Evolutionary conservation across 2,888 invertebrate species (phyloP), one percentile per base, ranked within the genome.

Genomic region (Leucania comma): DNA sequence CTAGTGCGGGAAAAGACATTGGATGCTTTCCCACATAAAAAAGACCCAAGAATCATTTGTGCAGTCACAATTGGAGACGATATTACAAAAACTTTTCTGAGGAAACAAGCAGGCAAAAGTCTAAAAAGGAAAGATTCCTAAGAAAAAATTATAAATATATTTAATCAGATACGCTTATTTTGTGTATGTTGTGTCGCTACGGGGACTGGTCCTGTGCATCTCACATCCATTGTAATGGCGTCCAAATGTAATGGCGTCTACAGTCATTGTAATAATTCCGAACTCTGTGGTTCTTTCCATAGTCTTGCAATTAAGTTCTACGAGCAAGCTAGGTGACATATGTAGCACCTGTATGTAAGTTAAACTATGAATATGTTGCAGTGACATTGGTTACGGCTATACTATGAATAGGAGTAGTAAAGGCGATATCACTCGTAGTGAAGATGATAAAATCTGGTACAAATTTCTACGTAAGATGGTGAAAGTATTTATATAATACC

Each of bases 281-380:
- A 3, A 8, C 14, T 35, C 57, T 57, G 22, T 57, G 22, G 14
- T 14, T 17, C 10, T 22, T 17, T 50, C 32, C 35, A 51, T 29
- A 68, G 68, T 67, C 54, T 60, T 35, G 72, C 79, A 78, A 82
- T 78, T 57, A 78, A 78, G 65, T 79, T 78, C 51, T 38, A 56
- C 46, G 42, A 64, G 59, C 26, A 46, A 57, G 67, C 24, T 17
- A 63, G 38, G 63, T 67, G 63, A 50, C 57, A 46, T 46, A 81
- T n/a, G 42, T 48, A 62, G 53, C 48, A 57, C 17, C 12, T 80
- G 53, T 32, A 54, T 32, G 53, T 38, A 14, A 26, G 63, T 38
- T 22, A 22, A 17, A 58, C 38, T 72, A 53, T 22, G 32, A 54
- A 54, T 53, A 48, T 62, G 8, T 73, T 42, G 14, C 22, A 26